Percentiles rank a stretch among this genome's conserved stretches.
Evolutionary conservation across 2,888 invertebrate genomes (phyloP).

Genomic region (Synanthedon tipuliformis): DNA sequence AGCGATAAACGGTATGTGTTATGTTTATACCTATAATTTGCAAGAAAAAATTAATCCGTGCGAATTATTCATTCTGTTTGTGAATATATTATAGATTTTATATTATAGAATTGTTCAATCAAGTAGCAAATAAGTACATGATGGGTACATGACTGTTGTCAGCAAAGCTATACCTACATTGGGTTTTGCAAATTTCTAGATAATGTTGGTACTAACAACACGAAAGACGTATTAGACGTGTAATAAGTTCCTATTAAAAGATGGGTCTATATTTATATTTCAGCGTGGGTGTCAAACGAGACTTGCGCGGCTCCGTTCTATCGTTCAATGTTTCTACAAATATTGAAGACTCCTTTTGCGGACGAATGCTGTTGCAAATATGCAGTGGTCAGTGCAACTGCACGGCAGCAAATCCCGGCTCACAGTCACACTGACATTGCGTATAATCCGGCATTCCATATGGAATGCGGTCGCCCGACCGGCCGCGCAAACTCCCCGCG

Average conservation of each 20-base stretch:
- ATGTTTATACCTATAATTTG: too few species aligned
- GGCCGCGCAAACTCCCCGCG: conserved; percentile 39
- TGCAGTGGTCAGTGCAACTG: conserved; percentile 21
- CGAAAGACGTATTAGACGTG: background rate
- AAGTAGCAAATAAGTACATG: too few species aligned
- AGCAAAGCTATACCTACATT: too few species aligned
- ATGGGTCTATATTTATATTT: background rate
- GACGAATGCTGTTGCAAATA: conserved; percentile 26
- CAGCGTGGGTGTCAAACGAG: conserved; percentile 8
- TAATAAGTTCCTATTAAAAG: background rate
- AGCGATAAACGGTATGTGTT: too few species aligned
- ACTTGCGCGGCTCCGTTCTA: conserved; percentile 27
- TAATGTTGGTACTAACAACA: background rate
- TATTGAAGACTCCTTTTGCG: conserved; percentile 12
- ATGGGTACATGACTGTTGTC: too few species aligned
- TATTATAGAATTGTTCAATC: too few species aligned
- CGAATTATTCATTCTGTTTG: too few species aligned
- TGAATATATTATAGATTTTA: too few species aligned
- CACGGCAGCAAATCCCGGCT: conserved; percentile 32
- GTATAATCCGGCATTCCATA: conserved; percentile 64
- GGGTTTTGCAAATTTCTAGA: background rate
- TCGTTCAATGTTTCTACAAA: conserved; percentile 19
- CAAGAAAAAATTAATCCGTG: too few species aligned
- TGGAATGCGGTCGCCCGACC: conserved; percentile 66
- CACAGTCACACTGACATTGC: conserved; percentile 67